Evolutionary conservation across 2,797 vertebrate species (phyloP), one percentile per base, ranked within the genome.

Genomic region (Macroramphosus scolopax): DNA sequence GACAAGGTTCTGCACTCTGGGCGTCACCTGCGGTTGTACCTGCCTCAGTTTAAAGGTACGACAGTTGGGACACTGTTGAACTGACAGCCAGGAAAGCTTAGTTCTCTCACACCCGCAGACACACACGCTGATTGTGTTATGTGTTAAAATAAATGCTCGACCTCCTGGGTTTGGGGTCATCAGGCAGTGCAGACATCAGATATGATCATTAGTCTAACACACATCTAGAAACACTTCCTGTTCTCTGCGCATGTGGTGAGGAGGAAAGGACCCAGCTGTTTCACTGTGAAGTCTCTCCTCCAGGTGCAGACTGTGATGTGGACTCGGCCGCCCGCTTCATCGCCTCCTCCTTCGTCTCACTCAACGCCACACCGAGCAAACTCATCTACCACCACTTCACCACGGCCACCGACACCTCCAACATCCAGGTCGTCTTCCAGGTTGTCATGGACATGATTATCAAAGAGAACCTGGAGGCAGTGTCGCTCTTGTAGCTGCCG

Each of bases 351-450:
- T 91, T 91, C 5, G 57, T 88, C 51, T 86, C 87, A 0, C 81
- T 87, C 20, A 90, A 88, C 55, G 2, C 44, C 17, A 72, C n/a
- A 0, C 83, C 85, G 25, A 77, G 59, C 54, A 91, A 89, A 51
- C 86, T 91, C 48, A 77, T 91, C 68, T 91, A 89, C 78, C 88
- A 90, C 60, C 91, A 92, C 77, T 91, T 92, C 80, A 92, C 90
- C 74, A 90, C 88, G 0, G 90, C 90, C 1, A 92, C 90, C 0
- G 90, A 92, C 85, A 92, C 90, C 34, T 89, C 89, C 66, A 92
- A 90, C 72, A 77, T 91, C 41, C 87, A 91, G 80, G 82, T 92
- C 0, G 90, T 92, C 43, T 91, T 92, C 56, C 88, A 92, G 83
- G 90, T 91, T 15, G 90, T 91, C 1, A 91, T 90, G 89, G 90